Conservation (phyloP, 2,888 invertebrate species). For the Spicauda simplicius region DNA sequence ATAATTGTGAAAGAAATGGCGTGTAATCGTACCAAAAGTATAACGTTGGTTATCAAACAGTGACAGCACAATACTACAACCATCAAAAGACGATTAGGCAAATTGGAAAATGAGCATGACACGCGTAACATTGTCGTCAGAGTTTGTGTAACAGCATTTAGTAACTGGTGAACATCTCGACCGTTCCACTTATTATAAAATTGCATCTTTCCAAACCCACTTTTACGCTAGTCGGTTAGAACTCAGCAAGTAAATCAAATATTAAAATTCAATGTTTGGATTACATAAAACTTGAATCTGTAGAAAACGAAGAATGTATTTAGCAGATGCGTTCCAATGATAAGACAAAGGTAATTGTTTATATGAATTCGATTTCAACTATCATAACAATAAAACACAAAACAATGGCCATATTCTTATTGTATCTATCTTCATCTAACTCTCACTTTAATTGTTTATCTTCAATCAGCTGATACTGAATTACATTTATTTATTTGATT, state of each 20-base stretch:
- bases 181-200: slow-evolving; percentile 45
- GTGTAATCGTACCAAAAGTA: slow-evolving; percentile 62
- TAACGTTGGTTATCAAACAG: slow-evolving; percentile 52
- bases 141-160: slow-evolving; percentile 61
- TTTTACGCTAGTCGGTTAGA: slow-evolving; percentile 2
- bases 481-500: slow-evolving; percentile 3
- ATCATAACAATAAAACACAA: background rate
- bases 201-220: slow-evolving; percentile 33
- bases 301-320: too few species aligned
- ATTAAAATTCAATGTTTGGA: background rate
- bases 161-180: slow-evolving; percentile 55
- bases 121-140: slow-evolving; percentile 56
- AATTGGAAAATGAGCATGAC: slow-evolving; percentile 63
- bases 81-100: slow-evolving; percentile 73
- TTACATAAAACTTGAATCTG: too few species aligned
- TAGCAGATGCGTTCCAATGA: too few species aligned
- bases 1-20: slow-evolving; percentile 65
- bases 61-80: slow-evolving; percentile 60
- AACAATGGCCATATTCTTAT: background rate
- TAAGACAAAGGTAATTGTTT: background rate
- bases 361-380: background rate
- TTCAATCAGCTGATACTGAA: slow-evolving; percentile 4
- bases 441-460: slow-evolving; percentile 13
- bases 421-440: background rate
- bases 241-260: background rate